Percentiles rank a stretch among this genome's conserved stretches.
phyloP scores from a whole-genome alignment of 2,888 invertebrate species.

The Cheiracanthium punctorium region DNA sequence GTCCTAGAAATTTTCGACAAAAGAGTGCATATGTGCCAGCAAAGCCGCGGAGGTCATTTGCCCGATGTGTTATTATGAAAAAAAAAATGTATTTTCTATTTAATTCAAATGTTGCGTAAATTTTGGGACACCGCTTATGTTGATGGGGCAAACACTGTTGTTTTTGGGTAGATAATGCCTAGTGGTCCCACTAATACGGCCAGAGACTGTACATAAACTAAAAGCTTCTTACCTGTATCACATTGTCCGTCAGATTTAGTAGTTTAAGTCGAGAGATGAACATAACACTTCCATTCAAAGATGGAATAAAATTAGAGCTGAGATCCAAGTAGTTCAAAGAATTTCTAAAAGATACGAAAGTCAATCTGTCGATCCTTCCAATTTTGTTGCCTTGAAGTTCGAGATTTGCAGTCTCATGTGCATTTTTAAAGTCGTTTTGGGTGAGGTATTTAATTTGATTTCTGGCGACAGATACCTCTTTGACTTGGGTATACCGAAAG shows the following conservation, averaged over 20 bases:
- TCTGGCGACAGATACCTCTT: constrained; percentile 34
- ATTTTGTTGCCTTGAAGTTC: constrained; percentile 38
- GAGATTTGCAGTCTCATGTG: constrained; percentile 11
- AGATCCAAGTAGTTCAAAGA: constrained; percentile 45
- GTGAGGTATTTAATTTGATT: constrained; percentile 23
- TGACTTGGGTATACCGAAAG: constrained; percentile 39
- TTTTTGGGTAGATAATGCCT: too few species aligned
- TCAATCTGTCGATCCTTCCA: background rate
- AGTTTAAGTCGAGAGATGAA: constrained; percentile 31
- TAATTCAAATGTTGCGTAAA: too few species aligned
- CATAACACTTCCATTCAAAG: constrained; percentile 37
- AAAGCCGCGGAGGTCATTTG: too few species aligned
- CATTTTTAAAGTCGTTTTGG: constrained; percentile 24
- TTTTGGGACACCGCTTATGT: too few species aligned
- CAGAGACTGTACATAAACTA: too few species aligned
- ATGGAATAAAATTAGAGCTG: constrained; percentile 21
- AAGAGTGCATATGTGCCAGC: too few species aligned
- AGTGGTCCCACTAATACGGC: too few species aligned
- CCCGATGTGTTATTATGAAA: too few species aligned
- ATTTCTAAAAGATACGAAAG: constrained; percentile 28
- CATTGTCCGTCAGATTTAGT: constrained; percentile 43
- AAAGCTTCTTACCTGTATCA: constrained; percentile 27
- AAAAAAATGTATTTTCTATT: too few species aligned
- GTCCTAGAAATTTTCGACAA: too few species aligned
- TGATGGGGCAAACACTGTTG: too few species aligned